Conservation (phyloP, 2,888 invertebrate genomes). For the Lithophane semibrunnea region DNA sequence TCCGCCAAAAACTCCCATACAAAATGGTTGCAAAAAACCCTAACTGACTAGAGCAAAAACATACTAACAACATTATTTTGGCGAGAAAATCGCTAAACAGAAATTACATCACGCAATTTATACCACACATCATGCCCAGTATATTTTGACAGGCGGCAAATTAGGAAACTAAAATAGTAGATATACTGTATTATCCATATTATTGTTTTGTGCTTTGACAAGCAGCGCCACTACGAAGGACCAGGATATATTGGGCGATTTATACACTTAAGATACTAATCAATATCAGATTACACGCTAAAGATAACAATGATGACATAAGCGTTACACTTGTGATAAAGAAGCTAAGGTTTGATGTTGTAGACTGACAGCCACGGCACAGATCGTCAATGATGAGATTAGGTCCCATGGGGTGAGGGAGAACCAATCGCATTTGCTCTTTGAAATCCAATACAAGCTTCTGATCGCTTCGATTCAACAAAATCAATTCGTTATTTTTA, state of each 20-base stretch:
- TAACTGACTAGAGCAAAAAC: constrained; percentile 34
- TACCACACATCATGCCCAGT: constrained; percentile 14
- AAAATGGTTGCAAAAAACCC: constrained; percentile 17
- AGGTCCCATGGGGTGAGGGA: constrained; percentile 32
- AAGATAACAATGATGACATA: constrained; percentile 28
- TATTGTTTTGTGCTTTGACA: neutral
- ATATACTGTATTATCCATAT: neutral
- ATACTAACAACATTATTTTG: constrained; percentile 4
- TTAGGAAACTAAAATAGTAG: constrained; percentile 10
- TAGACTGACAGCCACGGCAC: constrained; percentile 12
- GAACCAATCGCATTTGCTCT: constrained; percentile 37
- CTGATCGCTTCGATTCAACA: constrained; percentile 32
- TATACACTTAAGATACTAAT: constrained; percentile 31
- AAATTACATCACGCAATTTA: constrained; percentile 32
- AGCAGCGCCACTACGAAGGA: constrained; percentile 4
- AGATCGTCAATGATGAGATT: constrained; percentile 31
- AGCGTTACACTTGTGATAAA: constrained; percentile 27
- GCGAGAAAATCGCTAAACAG: constrained; percentile 19
- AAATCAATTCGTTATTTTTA: constrained; percentile 12
- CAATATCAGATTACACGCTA: constrained; percentile 37
- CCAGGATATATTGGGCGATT: constrained; percentile 3
- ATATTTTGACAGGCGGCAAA: constrained; percentile 22
- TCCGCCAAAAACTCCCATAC: constrained; percentile 11
- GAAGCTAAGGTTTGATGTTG: constrained; percentile 4
- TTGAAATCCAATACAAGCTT: constrained; percentile 34